Evolutionary conservation across 1,140 invertebrate genomes (phyloP).

Genomic region (Lordiphosa collinella): DNA sequence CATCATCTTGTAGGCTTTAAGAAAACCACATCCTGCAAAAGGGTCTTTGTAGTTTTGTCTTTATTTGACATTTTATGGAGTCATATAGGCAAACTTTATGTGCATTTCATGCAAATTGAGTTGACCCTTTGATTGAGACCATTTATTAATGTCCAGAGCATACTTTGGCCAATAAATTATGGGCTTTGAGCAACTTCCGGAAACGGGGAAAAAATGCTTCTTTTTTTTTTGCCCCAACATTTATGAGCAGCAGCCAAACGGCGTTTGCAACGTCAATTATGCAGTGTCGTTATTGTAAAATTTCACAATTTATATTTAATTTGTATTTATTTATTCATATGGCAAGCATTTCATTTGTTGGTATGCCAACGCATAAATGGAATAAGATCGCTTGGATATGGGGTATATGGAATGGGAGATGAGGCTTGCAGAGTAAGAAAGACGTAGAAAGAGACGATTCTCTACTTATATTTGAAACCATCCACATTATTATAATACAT

Average conservation of each 20-base stretch:
- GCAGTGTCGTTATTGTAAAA: constrained; percentile 37
- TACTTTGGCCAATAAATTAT: constrained; percentile 45
- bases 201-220: constrained; percentile 4
- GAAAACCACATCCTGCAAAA: constrained; percentile 10
- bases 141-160: constrained; percentile 53
- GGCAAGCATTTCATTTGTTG: constrained; percentile 49
- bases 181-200: constrained; percentile 13
- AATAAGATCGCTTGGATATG: neutral
- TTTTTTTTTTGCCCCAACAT: neutral
- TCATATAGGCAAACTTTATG: constrained; percentile 46
- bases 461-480: no score
- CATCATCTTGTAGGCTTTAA: constrained; percentile 11
- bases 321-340: constrained; percentile 67
- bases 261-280: constrained; percentile 43
- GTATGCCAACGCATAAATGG: constrained; percentile 35
- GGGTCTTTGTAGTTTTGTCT: constrained; percentile 31
- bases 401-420: neutral
- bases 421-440: neutral
- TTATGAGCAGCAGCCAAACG: neutral
- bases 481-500: no score
- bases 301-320: constrained; percentile 62
- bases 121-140: constrained; percentile 26
- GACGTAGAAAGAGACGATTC: no score
- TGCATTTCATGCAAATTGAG: constrained; percentile 49
- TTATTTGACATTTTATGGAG: constrained; percentile 41